phyloP scores from a whole-genome alignment of 2,888 invertebrate genomes.

The Chymomyza fuscimana region DNA sequence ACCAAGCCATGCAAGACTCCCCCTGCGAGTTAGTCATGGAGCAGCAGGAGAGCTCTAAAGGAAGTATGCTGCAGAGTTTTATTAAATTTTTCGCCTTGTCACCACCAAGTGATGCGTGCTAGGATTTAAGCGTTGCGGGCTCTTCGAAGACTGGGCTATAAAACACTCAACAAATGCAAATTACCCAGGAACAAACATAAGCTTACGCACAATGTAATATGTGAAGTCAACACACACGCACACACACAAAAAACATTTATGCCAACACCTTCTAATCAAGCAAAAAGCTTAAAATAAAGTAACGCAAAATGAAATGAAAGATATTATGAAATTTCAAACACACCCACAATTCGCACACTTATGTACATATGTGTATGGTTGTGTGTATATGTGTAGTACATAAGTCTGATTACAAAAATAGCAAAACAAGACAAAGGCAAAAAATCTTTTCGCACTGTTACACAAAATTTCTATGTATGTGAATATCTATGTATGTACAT shows the following conservation, averaged over 20 bases:
- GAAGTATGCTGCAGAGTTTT: slow-evolving; percentile 31
- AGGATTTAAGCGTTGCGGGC: background rate
- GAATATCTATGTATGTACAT: slow-evolving; percentile 54
- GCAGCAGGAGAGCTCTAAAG: background rate
- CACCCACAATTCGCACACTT: slow-evolving; percentile 10
- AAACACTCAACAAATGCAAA: slow-evolving; percentile 66
- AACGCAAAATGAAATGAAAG: slow-evolving; percentile 70
- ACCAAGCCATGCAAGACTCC: background rate
- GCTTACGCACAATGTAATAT: slow-evolving; percentile 44
- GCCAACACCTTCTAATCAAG: slow-evolving; percentile 74
- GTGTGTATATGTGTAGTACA: background rate
- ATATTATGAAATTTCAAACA: slow-evolving; percentile 65
- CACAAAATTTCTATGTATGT: slow-evolving; percentile 35
- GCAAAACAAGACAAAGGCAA: slow-evolving; percentile 21
- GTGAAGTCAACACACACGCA: slow-evolving; percentile 31
- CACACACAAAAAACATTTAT: slow-evolving; percentile 20
- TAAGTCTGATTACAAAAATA: slow-evolving; percentile 29
- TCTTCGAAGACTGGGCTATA: slow-evolving; percentile 37
- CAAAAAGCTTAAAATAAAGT: slow-evolving; percentile 74
- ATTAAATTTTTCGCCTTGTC: slow-evolving; percentile 61
- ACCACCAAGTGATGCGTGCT: background rate
- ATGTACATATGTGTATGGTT: slow-evolving; percentile 23
- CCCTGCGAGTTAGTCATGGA: background rate
- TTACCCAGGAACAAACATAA: slow-evolving; percentile 58
- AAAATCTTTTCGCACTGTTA: background rate